These are phyloP conservation scores for Caenorhabditis latens DNA, from an alignment of 1,140 invertebrate genomes.

Conservation along the genomic window DNA sequence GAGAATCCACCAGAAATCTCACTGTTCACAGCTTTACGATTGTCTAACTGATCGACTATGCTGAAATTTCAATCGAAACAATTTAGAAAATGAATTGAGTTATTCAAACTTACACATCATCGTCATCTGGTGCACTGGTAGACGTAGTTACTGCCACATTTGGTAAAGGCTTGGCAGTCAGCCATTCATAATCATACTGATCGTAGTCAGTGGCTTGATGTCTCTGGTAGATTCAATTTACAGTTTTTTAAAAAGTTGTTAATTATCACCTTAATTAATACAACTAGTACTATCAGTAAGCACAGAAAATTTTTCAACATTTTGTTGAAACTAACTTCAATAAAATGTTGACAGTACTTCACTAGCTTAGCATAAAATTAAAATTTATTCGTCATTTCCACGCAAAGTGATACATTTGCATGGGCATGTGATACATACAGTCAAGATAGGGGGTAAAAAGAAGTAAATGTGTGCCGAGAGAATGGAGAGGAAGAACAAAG, in stretches of 20 bases:
- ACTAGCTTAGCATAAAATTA: too few relatives aligned
- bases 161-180: constrained; percentile 9
- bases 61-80: not conserved
- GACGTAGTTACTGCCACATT: not conserved
- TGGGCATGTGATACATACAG: constrained; percentile 27
- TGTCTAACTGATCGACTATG: constrained; percentile 19
- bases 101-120: constrained; percentile 21
- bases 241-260: too few relatives aligned
- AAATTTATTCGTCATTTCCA: not conserved
- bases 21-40: constrained; percentile 15
- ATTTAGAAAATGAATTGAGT: too few relatives aligned
- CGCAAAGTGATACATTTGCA: not conserved
- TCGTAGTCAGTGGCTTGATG: constrained; percentile 27
- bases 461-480: not conserved
- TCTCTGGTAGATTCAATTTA: not conserved
- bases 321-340: not conserved
- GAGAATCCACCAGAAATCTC: constrained; percentile 60
- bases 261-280: too few relatives aligned
- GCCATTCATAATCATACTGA: constrained; percentile 49
- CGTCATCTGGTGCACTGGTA: constrained; percentile 19
- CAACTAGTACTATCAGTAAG: too few relatives aligned
- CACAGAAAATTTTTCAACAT: too few relatives aligned
- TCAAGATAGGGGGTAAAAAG: not conserved
- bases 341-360: not conserved
- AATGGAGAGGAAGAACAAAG: not conserved